Conservation (phyloP, 2,888 invertebrate genomes). For the Congeria kusceri region DNA sequence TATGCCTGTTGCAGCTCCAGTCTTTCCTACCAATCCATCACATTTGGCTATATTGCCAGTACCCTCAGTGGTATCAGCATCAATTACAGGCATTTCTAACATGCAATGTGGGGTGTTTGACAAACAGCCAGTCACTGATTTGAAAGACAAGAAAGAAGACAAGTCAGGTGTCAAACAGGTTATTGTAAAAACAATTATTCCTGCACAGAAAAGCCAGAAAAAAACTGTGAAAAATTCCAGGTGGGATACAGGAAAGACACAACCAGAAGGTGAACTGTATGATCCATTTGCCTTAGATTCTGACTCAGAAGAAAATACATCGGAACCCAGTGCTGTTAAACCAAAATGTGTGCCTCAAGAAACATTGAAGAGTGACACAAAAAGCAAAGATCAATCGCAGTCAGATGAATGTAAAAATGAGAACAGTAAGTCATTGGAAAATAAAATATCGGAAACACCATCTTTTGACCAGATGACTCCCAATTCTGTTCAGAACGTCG, state of each 20-base stretch:
- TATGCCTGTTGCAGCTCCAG: not conserved
- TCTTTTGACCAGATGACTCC: no score
- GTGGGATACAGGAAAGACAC: constrained; percentile 38
- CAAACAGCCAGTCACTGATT: no score
- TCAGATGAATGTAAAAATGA: not conserved
- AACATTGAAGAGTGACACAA: not conserved
- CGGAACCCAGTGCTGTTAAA: not conserved
- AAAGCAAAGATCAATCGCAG: not conserved
- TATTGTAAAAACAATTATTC: constrained; percentile 41
- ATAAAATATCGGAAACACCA: no score
- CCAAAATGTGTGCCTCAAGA: not conserved
- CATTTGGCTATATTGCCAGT: not conserved
- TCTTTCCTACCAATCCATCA: not conserved
- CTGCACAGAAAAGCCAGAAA: constrained; percentile 1
- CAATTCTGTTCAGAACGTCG: no score
- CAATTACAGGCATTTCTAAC: constrained; percentile 1
- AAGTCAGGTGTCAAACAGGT: constrained; percentile 15
- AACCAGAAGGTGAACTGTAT: constrained; percentile 47
- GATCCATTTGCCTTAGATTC: constrained; percentile 58
- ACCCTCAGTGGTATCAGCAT: not conserved
- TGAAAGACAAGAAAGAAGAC: no score
- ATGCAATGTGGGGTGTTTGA: no score
- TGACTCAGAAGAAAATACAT: not conserved
- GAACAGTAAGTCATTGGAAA: no score
- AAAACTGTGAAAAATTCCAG: constrained; percentile 27